Conservation (phyloP, 2,113 vertebrate genomes). For the human (Homo sapiens) region GRCh38 chr2:175789001-175789500, state of each 20-base stretch:
- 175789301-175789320: constrained; percentile 69
- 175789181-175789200: constrained; percentile 85
- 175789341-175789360: constrained; percentile 65
- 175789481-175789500: constrained; percentile 37
- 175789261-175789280: constrained; percentile 79
- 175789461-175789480: constrained; percentile 62
- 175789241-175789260: constrained; percentile 88
- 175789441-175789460: constrained; percentile 12
- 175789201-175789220: constrained; percentile 81
- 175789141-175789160: constrained; percentile 90
- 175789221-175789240: constrained; percentile 91
- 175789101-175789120: constrained; percentile 90
- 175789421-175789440: constrained; percentile 66
- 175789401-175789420: constrained; percentile 72
- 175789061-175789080: constrained; percentile 89
- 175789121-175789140: constrained; percentile 97
- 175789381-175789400: constrained; percentile 73
- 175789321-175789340: constrained; percentile 63
- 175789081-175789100: constrained; percentile 90
- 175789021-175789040: constrained; percentile 93
- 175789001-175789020: constrained; percentile 84
- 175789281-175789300: constrained; percentile 84
- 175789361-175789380: constrained; percentile 28
- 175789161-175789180: constrained; percentile 93
- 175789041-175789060: constrained; percentile 96